Evolutionary conservation across 2,888 invertebrate species (phyloP).

Genomic region (Leptarthrus brevirostris): DNA sequence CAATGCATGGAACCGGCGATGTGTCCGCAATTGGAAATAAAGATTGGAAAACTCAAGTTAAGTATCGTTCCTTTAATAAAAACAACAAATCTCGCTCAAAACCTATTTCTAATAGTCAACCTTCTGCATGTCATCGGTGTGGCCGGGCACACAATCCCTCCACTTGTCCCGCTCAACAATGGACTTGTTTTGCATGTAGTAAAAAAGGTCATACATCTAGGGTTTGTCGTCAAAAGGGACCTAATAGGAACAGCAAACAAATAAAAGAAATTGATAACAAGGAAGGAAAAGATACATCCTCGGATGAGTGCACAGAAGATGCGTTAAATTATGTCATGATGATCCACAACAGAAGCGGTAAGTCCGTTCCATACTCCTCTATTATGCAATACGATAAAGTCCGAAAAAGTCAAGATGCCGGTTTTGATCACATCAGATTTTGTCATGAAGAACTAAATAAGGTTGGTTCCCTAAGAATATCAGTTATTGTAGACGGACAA

Average conservation of each 20-base stretch:
- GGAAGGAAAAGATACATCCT: conserved; percentile 32
- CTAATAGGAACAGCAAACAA: not conserved
- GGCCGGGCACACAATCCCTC: conserved; percentile 38
- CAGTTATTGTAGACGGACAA: conserved; percentile 19
- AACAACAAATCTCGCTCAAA: too few species aligned
- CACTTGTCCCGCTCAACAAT: conserved; percentile 44
- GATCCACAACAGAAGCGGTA: too few species aligned
- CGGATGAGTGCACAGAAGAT: conserved; percentile 37
- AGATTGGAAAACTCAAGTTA: too few species aligned
- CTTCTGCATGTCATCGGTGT: too few species aligned
- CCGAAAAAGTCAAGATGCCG: conserved; percentile 31
- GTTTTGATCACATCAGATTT: not conserved
- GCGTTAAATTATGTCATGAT: too few species aligned
- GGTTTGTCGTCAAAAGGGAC: not conserved
- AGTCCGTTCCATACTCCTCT: conserved; percentile 6
- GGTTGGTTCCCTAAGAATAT: conserved; percentile 29
- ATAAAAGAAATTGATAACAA: not conserved
- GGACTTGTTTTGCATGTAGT: conserved; percentile 44
- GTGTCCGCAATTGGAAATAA: too few species aligned
- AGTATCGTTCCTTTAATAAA: too few species aligned
- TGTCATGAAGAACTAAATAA: conserved; percentile 3
- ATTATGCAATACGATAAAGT: conserved; percentile 15
- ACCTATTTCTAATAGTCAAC: too few species aligned
- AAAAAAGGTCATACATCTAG: not conserved
- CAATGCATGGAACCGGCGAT: too few species aligned